A percentile compares a stretch with the other conserved stretches of the same genome.
Evolutionary conservation across 2,797 vertebrate genomes (phyloP).

Genomic region (Gephyroberyx darwinii): DNA sequence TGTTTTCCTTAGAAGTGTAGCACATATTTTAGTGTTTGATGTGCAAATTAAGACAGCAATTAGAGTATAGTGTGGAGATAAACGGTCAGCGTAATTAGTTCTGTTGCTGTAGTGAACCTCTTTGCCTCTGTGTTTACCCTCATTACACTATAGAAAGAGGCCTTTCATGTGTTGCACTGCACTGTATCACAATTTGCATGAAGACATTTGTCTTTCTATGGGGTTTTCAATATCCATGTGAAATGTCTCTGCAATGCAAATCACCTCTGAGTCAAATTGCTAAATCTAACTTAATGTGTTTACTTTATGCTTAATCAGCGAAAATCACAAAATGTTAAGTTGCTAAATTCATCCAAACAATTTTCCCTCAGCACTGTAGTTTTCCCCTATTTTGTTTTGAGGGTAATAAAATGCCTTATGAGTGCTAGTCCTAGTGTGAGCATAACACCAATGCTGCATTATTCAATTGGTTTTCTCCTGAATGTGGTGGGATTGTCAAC

Average conservation of each 20-base stretch:
- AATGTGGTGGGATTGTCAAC: conserved; percentile 53
- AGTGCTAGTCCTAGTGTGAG: conserved; percentile 13
- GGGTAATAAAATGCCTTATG: conserved; percentile 4
- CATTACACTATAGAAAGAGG: conserved; percentile 36
- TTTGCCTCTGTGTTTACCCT: conserved; percentile 38
- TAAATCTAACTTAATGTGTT: conserved; percentile 45
- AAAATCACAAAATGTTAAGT: conserved; percentile 26
- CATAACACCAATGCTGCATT: conserved; percentile 37
- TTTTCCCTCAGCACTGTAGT: background rate
- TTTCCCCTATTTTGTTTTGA: conserved; percentile 2
- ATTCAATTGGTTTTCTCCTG: conserved; percentile 45
- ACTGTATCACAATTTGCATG: conserved; percentile 40
- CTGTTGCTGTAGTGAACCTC: conserved; percentile 47
- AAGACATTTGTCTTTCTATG: conserved; percentile 25
- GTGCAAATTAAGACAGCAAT: conserved; percentile 64
- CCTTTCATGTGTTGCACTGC: conserved; percentile 30
- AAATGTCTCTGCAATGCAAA: conserved; percentile 34
- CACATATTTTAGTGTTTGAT: conserved; percentile 57
- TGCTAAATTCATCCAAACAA: background rate
- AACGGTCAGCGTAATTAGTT: conserved; percentile 58
- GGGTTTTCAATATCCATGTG: conserved; percentile 35
- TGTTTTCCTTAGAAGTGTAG: conserved; percentile 39
- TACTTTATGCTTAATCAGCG: conserved; percentile 19
- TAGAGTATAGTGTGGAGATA: conserved; percentile 55
- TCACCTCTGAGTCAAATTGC: conserved; percentile 33